Base-by-base conservation (phyloP, 2,888 invertebrate genomes). In the Elgonia sp. region DNA sequence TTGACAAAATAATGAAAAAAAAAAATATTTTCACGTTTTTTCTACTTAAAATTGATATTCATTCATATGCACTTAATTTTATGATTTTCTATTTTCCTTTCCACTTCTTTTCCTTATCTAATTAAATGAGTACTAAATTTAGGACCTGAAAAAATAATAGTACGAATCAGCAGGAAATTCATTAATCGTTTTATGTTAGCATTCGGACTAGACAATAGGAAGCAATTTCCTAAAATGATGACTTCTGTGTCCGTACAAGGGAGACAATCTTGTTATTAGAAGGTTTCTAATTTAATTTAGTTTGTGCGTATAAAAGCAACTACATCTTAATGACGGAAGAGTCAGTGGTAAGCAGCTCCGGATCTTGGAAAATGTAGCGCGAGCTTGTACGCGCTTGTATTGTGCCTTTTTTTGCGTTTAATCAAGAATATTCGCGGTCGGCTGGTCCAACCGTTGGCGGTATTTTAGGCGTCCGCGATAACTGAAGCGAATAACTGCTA, bases 361-460 rank as follows among this genome's bases (percentile, higher is more conserved):
- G 62, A 42, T 77, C 89, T 84, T 90, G 89, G 63, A 42, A 76
- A 80, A 67, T 67, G 85, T 79, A 79, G 82, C 77, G 72, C 80
- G 57, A 73, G 79, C 60, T 81, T 76, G 75, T 63, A 62, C 57
- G 62, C 80, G 39, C 7, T 18, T 14, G 79, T 62, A 80, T 60
- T 77, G 67, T 63, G 75, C 60, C 21, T 83, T 93, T 93, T 93
- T 93, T 92, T 92, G 92, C 92, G 92, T 94, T 94, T 94, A 94
- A 94, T 94, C 94, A 94, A 94, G 94, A 93, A 93, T 93, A 93
- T 94, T 94, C 93, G 93, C 93, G 94, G 94, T 93, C 92, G 93
- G 91, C 92, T 93, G 91, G 90, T 70, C 90, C 88, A 86, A 79
- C 83, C 79, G 79, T 75, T 53, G 84, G 79, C 87, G 82, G 86